These are phyloP conservation scores for Meandrusa payeni DNA, from an alignment of 2,888 invertebrate species.

Conservation along the genomic window DNA sequence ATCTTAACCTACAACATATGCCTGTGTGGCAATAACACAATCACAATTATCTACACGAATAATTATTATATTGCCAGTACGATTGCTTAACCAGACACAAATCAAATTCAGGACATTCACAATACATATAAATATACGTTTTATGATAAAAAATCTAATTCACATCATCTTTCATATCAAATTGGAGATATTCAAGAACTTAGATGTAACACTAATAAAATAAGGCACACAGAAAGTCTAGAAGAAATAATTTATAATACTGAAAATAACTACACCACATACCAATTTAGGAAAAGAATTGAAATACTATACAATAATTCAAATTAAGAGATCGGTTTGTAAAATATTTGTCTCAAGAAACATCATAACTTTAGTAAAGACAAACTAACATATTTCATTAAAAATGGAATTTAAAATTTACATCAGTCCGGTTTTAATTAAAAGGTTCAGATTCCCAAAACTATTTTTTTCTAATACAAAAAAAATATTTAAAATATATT, in stretches of 20 bases:
- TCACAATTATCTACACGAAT: slow-evolving; percentile 20
- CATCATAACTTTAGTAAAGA: too few relatives aligned
- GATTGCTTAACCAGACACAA: slow-evolving; percentile 24
- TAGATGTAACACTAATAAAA: slow-evolving; percentile 47
- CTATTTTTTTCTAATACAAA: too few relatives aligned
- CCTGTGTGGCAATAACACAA: slow-evolving; percentile 26
- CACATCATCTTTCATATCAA: slow-evolving; percentile 23
- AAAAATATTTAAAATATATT: too few relatives aligned
- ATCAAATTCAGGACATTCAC: slow-evolving; percentile 27
- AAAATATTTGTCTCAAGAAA: too few relatives aligned
- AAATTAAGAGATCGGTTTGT: too few relatives aligned
- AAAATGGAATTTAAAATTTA: not conserved
- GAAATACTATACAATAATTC: too few relatives aligned
- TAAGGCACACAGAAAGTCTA: slow-evolving; percentile 57
- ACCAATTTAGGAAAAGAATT: too few relatives aligned
- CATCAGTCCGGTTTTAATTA: too few relatives aligned
- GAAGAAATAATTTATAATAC: slow-evolving; percentile 31
- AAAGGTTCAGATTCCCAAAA: too few relatives aligned
- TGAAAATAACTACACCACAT: slow-evolving; percentile 27
- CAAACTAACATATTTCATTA: too few relatives aligned
- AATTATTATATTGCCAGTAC: slow-evolving; percentile 17
- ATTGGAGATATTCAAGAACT: slow-evolving; percentile 29
- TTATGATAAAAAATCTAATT: slow-evolving; percentile 25
- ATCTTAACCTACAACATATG: slow-evolving; percentile 44
- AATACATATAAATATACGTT: slow-evolving; percentile 21